Conservation (phyloP, 2,888 invertebrate species). For the Dendrolimus houi region DNA sequence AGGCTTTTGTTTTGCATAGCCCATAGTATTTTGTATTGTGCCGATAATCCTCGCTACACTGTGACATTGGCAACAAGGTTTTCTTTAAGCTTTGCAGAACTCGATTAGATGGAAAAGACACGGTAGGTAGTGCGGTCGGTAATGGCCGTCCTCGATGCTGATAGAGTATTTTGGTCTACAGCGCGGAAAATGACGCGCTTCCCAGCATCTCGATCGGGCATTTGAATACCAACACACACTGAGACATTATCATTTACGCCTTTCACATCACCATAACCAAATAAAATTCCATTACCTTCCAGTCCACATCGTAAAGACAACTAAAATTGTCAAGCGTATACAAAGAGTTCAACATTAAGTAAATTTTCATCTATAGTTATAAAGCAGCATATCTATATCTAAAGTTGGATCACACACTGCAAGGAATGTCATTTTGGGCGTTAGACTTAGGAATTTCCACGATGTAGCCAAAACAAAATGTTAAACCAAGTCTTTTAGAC, state of each 20-base stretch:
- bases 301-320: slow-evolving; percentile 72
- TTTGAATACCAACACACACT: slow-evolving; percentile 85
- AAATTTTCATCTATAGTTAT: slow-evolving; percentile 50
- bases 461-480: slow-evolving; percentile 26
- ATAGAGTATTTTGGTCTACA: slow-evolving; percentile 65
- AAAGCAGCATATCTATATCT: slow-evolving; percentile 64
- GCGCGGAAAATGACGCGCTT: slow-evolving; percentile 51
- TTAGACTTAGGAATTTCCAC: slow-evolving; percentile 43
- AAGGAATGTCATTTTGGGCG: slow-evolving; percentile 63
- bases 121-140: slow-evolving; percentile 54
- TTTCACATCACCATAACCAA: slow-evolving; percentile 71
- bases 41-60: background rate
- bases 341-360: slow-evolving; percentile 71
- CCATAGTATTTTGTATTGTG: background rate
- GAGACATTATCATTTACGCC: slow-evolving; percentile 62
- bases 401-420: slow-evolving; percentile 60
- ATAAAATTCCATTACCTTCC: slow-evolving; percentile 73
- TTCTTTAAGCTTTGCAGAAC: background rate
- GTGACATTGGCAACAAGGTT: background rate
- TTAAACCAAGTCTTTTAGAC: slow-evolving; percentile 51
- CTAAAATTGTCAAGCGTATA: slow-evolving; percentile 72
- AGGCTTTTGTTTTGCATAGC: background rate
- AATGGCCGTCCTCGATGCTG: slow-evolving; percentile 63
- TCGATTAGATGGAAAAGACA: background rate
- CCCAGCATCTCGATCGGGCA: slow-evolving; percentile 77